Evolutionary conservation across 2,888 invertebrate species (phyloP).

Genomic region (Plebejus anna): DNA sequence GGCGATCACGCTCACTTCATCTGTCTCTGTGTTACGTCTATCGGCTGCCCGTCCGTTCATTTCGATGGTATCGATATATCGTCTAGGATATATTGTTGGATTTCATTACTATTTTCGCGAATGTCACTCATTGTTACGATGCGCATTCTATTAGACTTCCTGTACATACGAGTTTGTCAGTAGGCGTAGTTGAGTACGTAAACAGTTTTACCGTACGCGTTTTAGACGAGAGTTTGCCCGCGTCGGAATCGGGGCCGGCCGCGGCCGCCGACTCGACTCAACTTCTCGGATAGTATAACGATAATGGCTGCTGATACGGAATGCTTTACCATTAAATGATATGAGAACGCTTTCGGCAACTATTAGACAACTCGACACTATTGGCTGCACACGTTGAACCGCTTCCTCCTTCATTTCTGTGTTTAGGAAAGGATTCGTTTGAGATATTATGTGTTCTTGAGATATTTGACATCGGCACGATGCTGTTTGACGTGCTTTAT

Average conservation of each 20-base stretch:
- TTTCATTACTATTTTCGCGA: slow-evolving; percentile 67
- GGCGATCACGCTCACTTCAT: slow-evolving; percentile 79
- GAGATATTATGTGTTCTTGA: slow-evolving; percentile 55
- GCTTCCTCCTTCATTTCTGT: slow-evolving; percentile 78
- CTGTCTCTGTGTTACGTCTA: slow-evolving; percentile 76
- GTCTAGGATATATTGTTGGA: slow-evolving; percentile 68
- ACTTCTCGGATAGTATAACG: slow-evolving; percentile 52
- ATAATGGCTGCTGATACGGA: slow-evolving; percentile 75
- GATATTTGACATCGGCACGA: slow-evolving; percentile 73
- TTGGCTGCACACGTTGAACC: slow-evolving; percentile 76
- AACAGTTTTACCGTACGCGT: slow-evolving; percentile 48
- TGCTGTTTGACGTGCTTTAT: slow-evolving; percentile 78
- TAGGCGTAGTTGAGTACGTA: slow-evolving; percentile 58
- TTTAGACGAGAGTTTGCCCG: slow-evolving; percentile 22
- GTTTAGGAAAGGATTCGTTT: slow-evolving; percentile 68
- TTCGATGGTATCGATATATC: slow-evolving; percentile 67
- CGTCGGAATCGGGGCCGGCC: slow-evolving; percentile 48
- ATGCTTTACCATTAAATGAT: slow-evolving; percentile 68
- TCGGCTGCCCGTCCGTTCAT: slow-evolving; percentile 74
- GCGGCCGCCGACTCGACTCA: slow-evolving; percentile 62
- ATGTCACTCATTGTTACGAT: slow-evolving; percentile 74
- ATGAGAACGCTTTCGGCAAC: slow-evolving; percentile 72
- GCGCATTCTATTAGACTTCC: slow-evolving; percentile 76
- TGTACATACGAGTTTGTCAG: slow-evolving; percentile 65
- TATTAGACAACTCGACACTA: slow-evolving; percentile 75